Conservation (phyloP, 2,797 vertebrate genomes). For the Sebastes minor region DNA sequence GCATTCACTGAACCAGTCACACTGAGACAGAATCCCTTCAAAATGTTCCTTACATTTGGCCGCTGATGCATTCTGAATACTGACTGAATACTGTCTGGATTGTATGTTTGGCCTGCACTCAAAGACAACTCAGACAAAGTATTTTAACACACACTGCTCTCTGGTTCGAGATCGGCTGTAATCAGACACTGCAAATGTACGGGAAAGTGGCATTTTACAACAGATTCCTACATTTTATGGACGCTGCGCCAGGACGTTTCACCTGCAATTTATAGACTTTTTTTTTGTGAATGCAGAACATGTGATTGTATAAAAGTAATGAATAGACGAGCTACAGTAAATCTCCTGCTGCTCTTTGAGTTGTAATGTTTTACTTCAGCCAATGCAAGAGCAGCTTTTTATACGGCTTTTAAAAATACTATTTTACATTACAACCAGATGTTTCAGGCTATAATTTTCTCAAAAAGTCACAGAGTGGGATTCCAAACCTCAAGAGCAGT, state of each 20-base stretch:
- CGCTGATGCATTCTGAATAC: background rate
- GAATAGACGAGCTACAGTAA: slow-evolving; percentile 41
- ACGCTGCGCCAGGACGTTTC: slow-evolving; percentile 42
- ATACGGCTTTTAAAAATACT: slow-evolving; percentile 82
- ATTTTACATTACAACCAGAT: slow-evolving; percentile 85
- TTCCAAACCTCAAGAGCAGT: slow-evolving; percentile 81
- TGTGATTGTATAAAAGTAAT: slow-evolving; percentile 46
- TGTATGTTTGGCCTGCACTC: slow-evolving; percentile 38
- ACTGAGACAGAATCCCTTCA: slow-evolving; percentile 25
- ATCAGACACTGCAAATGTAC: slow-evolving; percentile 31
- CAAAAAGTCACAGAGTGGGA: slow-evolving; percentile 68
- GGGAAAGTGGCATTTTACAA: slow-evolving; percentile 30
- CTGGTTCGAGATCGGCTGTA: slow-evolving; percentile 35
- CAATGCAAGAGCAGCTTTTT: slow-evolving; percentile 68
- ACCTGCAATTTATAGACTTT: slow-evolving; percentile 48
- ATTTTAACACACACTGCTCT: slow-evolving; percentile 46
- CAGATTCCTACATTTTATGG: slow-evolving; percentile 43
- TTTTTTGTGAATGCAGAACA: slow-evolving; percentile 32
- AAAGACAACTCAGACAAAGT: slow-evolving; percentile 38
- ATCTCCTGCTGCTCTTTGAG: slow-evolving; percentile 25
- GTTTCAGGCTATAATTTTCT: slow-evolving; percentile 84
- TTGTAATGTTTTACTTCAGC: slow-evolving; percentile 46
- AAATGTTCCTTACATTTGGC: slow-evolving; percentile 21
- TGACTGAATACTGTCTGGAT: slow-evolving; percentile 2
- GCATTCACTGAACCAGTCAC: background rate